These are phyloP conservation scores for Proterorhinus semilunaris DNA, from an alignment of 2,113 vertebrate genomes.

Conservation along the genomic window DNA sequence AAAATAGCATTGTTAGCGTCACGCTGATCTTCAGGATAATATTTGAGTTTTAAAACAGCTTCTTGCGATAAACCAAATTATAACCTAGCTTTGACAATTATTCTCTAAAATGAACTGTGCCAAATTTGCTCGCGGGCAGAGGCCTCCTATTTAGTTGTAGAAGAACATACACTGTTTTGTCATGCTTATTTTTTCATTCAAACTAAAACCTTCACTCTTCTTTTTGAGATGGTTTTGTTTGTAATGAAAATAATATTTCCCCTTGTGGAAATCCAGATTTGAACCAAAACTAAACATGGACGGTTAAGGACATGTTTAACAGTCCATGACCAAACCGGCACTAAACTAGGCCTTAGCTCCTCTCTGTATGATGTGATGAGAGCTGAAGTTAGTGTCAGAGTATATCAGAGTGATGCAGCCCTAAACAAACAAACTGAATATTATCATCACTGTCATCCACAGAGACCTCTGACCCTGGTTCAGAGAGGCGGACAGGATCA, in stretches of 20 bases:
- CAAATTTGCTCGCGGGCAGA: too few species aligned
- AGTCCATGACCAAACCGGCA: background rate
- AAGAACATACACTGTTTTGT: too few species aligned
- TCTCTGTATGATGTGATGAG: conserved; percentile 1
- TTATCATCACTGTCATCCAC: background rate
- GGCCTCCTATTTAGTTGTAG: too few species aligned
- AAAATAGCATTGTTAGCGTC: too few species aligned
- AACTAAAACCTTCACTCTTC: too few species aligned
- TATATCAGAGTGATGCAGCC: background rate
- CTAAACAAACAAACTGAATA: conserved; percentile 1
- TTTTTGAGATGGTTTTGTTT: too few species aligned
- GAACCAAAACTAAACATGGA: background rate
- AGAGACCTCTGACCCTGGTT: background rate
- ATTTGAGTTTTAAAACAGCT: too few species aligned
- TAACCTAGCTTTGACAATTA: too few species aligned
- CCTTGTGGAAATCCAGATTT: background rate
- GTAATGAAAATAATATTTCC: background rate
- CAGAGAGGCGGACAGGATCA: background rate
- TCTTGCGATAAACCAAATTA: too few species aligned
- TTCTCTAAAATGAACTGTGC: too few species aligned
- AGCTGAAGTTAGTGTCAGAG: background rate
- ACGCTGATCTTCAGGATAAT: too few species aligned
- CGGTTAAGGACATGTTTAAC: background rate
- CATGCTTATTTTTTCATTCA: too few species aligned
- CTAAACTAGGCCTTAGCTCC: background rate